Evolutionary conservation across 1,140 invertebrate genomes (phyloP).

Genomic region (Neotoxoptera formosana): DNA sequence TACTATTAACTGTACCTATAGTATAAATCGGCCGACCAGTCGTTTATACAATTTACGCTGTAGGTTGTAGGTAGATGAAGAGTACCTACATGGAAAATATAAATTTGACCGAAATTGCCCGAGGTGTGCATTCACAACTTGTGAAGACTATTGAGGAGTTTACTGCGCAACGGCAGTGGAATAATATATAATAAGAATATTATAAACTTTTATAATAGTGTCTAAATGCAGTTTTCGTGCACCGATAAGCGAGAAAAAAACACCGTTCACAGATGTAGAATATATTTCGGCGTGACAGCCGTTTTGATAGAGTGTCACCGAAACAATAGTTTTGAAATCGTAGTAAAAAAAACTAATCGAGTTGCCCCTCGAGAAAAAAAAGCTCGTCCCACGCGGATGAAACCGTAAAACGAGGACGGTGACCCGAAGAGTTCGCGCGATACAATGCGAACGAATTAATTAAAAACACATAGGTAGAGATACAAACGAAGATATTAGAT

Average conservation of each 20-base stretch:
- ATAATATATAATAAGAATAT: background rate
- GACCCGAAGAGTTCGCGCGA: background rate
- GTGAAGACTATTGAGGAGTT: background rate
- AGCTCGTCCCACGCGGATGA: constrained; percentile 2
- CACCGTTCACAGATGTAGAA: background rate
- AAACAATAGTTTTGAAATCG: constrained; percentile 24
- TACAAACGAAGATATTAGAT: background rate
- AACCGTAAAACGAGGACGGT: constrained; percentile 13
- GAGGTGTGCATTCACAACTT: too few relatives aligned
- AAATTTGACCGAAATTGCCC: background rate
- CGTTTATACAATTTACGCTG: background rate
- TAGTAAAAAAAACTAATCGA: background rate
- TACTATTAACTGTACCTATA: background rate
- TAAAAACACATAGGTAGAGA: background rate
- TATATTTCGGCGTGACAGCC: background rate
- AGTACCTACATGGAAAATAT: background rate
- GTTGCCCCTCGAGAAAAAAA: background rate
- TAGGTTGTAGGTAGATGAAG: background rate
- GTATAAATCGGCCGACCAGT: background rate
- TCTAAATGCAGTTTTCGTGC: background rate
- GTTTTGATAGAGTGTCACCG: background rate
- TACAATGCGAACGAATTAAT: constrained; percentile 45
- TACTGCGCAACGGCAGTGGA: background rate
- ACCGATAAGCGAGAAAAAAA: background rate
- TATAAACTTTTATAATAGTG: background rate